Percentiles rank a stretch among this genome's conserved stretches.
Evolutionary conservation across 2,888 invertebrate species (phyloP).

Genomic region (Phengaris alcon): DNA sequence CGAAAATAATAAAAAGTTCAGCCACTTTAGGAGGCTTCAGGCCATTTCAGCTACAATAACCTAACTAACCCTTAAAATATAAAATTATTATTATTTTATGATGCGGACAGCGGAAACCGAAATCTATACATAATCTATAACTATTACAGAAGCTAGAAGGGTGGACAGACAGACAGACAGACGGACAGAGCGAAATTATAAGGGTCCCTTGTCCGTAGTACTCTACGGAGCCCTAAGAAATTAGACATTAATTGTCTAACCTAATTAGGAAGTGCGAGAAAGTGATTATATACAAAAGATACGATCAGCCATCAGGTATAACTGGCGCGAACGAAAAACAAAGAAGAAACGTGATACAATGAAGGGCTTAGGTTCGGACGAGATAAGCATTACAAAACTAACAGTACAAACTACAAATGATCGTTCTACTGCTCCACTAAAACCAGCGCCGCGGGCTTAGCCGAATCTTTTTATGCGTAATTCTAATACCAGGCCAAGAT

Average conservation of each 20-base stretch:
- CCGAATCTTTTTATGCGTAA: conserved; percentile 50
- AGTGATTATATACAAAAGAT: conserved; percentile 9
- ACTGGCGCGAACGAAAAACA: conserved; percentile 25
- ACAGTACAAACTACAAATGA: conserved; percentile 52
- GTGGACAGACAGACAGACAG: too few species aligned
- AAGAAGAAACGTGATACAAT: conserved; percentile 42
- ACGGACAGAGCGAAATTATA: too few species aligned
- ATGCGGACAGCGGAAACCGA: too few species aligned
- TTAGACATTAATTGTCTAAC: not conserved
- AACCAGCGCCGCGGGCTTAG: conserved; percentile 55
- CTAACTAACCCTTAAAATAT: too few species aligned
- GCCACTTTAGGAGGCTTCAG: too few species aligned
- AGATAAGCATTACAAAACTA: conserved; percentile 66
- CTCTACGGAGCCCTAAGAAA: too few species aligned
- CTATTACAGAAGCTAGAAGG: too few species aligned
- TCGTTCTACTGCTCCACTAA: conserved; percentile 70
- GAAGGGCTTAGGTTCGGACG: conserved; percentile 57
- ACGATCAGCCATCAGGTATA: conserved; percentile 17
- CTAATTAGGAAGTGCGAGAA: conserved; percentile 3
- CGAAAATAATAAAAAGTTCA: too few species aligned
- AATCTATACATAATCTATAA: too few species aligned
- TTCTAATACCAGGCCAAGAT: conserved; percentile 19
- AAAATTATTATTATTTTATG: too few species aligned
- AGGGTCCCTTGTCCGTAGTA: too few species aligned
- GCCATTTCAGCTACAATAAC: too few species aligned